Conservation (phyloP, 2,113 vertebrate genomes). For the Oreocharis arfaki region DNA sequence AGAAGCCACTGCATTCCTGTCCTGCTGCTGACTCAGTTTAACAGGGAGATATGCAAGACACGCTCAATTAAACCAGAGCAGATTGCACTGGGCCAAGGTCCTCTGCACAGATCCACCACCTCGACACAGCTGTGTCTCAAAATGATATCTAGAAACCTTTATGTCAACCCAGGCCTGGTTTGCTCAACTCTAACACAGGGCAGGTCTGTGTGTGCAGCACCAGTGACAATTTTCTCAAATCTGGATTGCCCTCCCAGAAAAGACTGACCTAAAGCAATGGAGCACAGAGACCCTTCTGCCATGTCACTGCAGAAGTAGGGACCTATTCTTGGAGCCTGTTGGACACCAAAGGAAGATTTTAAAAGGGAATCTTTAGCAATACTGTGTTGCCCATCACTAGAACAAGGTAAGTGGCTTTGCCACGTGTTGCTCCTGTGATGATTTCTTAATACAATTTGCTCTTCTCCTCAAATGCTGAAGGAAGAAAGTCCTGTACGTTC, state of each 20-base stretch:
- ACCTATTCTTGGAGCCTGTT: not conserved
- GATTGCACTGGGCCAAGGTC: not conserved
- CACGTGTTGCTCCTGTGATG: not conserved
- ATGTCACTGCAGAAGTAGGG: not conserved
- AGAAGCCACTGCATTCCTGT: not conserved
- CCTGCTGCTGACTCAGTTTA: not conserved
- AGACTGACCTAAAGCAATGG: not conserved
- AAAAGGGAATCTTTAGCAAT: not conserved
- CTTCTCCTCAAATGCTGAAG: not conserved
- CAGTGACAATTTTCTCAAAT: not conserved
- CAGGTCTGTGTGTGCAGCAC: not conserved
- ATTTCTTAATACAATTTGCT: not conserved
- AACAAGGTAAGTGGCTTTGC: not conserved
- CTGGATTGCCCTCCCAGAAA: not conserved
- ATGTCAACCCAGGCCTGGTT: not conserved
- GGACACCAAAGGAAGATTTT: not conserved
- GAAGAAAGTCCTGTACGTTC: not conserved
- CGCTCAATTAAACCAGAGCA: rapidly evolving
- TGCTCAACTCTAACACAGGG: not conserved
- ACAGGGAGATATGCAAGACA: not conserved
- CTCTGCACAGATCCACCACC: not conserved
- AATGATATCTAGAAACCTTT: not conserved
- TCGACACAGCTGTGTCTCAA: not conserved
- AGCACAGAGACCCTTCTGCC: not conserved
- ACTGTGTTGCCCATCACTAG: not conserved